phyloP scores from a whole-genome alignment of 2,888 invertebrate genomes.

The Ormyrus nitidulus region DNA sequence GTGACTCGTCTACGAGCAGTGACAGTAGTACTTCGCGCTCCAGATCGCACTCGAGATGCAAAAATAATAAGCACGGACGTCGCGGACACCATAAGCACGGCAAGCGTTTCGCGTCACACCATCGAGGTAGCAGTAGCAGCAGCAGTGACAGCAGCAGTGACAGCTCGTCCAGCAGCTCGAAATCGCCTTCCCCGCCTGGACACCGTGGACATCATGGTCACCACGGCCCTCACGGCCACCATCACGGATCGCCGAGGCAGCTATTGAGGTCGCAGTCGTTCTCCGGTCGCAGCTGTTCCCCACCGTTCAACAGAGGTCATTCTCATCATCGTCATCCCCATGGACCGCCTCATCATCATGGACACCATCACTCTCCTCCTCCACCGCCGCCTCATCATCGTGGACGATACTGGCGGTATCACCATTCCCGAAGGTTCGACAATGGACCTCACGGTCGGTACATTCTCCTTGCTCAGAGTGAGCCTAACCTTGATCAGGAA shows the following conservation, averaged over 20 bases:
- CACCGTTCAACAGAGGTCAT: not conserved
- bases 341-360: not conserved
- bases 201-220: not conserved
- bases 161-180: constrained; percentile 21
- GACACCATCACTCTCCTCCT: not conserved
- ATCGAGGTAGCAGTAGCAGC: not conserved
- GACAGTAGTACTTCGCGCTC: constrained; percentile 4
- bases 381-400: not conserved
- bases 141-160: not conserved
- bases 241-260: not conserved
- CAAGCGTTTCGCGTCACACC: not conserved
- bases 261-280: constrained; percentile 28
- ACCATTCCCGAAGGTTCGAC: not conserved
- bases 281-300: not conserved
- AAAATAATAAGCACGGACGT: not conserved
- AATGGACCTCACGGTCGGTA: constrained; percentile 4
- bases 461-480: not conserved
- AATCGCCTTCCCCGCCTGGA: constrained; percentile 9
- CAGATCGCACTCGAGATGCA: constrained; percentile 19
- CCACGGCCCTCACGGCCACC: not conserved
- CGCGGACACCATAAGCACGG: constrained; percentile 1
- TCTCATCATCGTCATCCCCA: not conserved
- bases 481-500: constrained; percentile 6
- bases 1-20: constrained; percentile 8
- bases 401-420: not conserved